A percentile compares a stretch with the other conserved stretches of the same genome.
Conservation (phyloP, 2,888 invertebrate genomes). For the Xanthostigma xanthostigma region DNA sequence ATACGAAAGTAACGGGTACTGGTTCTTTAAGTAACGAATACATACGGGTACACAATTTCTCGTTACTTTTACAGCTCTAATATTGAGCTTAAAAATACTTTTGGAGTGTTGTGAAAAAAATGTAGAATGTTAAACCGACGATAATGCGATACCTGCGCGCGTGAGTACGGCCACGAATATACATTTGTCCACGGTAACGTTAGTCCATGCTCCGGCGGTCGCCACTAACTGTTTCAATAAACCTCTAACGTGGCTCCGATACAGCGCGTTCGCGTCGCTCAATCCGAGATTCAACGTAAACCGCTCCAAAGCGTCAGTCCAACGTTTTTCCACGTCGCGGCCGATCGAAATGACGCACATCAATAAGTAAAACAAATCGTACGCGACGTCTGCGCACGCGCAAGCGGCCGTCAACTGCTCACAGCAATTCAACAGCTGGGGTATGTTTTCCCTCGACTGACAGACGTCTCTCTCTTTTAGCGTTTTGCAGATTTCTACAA, state of each 20-base stretch:
- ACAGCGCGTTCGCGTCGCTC: constrained; percentile 32
- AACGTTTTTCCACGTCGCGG: constrained; percentile 16
- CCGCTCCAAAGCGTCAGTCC: constrained; percentile 28
- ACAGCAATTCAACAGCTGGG: constrained; percentile 7
- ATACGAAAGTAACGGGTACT: no score
- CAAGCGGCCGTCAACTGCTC: constrained; percentile 2
- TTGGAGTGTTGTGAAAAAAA: constrained; percentile 20
- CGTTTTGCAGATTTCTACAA: constrained; percentile 40
- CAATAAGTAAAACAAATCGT: constrained; percentile 21
- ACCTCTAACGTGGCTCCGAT: constrained; percentile 32
- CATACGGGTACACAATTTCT: no score
- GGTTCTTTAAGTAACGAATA: no score
- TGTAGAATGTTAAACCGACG: neutral
- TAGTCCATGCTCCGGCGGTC: constrained; percentile 47
- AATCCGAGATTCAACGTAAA: constrained; percentile 31
- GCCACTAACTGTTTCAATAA: constrained; percentile 38
- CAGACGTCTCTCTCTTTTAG: constrained; percentile 44
- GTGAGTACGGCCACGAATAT: constrained; percentile 48
- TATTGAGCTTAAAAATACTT: neutral
- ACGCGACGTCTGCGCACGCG: constrained; percentile 18
- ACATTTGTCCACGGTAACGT: constrained; percentile 46
- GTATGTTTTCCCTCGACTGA: constrained; percentile 32
- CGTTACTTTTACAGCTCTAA: no score
- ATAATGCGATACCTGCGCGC: constrained; percentile 18
- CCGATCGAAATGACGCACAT: constrained; percentile 22